Evolutionary conservation across 2,113 vertebrate genomes (phyloP).

Genomic region (Rhinoderma darwinii): DNA sequence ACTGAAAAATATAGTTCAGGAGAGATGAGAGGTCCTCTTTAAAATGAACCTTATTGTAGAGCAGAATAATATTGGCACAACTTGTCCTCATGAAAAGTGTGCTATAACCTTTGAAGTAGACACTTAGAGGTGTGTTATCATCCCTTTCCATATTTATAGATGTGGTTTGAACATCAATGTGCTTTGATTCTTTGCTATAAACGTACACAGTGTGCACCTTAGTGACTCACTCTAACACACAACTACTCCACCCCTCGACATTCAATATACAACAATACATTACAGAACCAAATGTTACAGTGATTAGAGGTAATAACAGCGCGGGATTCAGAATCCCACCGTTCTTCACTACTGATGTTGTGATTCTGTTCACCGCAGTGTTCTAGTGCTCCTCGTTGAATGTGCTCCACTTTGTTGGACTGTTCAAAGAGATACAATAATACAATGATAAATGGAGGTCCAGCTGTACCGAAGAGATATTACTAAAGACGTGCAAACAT

Average conservation of each 20-base stretch:
- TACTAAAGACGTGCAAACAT: background rate
- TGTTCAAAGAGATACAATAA: constrained; percentile 3
- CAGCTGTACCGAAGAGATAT: constrained; percentile 30
- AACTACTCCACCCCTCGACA: background rate
- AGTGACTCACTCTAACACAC: background rate
- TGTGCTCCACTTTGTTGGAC: constrained; percentile 2
- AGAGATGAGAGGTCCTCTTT: no score
- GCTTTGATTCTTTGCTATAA: background rate
- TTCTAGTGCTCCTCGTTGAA: background rate
- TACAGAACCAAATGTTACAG: constrained; percentile 1
- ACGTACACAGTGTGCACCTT: background rate
- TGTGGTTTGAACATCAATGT: background rate
- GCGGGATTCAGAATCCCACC: background rate
- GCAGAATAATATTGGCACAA: background rate
- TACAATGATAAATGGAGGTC: background rate
- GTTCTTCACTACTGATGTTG: background rate
- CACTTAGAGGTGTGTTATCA: background rate
- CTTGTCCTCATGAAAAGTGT: background rate
- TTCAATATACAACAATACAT: constrained; percentile 1
- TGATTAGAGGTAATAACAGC: background rate
- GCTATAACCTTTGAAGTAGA: background rate
- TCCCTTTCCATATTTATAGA: background rate
- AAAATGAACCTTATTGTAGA: background rate
- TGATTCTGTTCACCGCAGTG: background rate
- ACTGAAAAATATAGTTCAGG: no score